These are phyloP conservation scores for Cyclura pinguis DNA, from an alignment of 2,797 vertebrate genomes.

Conservation along the genomic window DNA sequence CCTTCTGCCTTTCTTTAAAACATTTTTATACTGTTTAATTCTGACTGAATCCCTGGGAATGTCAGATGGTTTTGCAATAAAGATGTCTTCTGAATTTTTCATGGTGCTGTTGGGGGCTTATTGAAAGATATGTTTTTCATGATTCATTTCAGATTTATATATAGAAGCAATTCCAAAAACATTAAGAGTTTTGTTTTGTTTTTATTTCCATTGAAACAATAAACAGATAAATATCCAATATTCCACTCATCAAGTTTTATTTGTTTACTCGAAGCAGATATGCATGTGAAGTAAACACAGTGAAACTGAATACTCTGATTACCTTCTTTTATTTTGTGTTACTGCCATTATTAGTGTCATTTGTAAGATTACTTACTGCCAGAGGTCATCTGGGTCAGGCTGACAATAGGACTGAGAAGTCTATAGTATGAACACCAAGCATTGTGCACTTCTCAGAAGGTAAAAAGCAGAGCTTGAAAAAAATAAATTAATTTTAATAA, in stretches of 20 bases:
- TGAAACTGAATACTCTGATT: background rate
- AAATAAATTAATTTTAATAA: background rate
- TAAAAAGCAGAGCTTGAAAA: background rate
- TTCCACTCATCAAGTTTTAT: background rate
- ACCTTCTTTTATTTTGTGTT: background rate
- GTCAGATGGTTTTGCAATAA: background rate
- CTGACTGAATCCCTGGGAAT: background rate
- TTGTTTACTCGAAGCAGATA: background rate
- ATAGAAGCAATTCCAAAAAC: background rate
- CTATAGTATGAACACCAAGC: background rate
- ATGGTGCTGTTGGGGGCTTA: slow-evolving; percentile 2
- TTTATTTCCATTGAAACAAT: background rate
- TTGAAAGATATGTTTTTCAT: slow-evolving; percentile 21
- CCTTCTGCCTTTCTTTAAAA: background rate
- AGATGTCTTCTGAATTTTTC: slow-evolving; percentile 36
- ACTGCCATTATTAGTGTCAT: background rate
- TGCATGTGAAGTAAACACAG: background rate
- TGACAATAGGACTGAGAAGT: background rate
- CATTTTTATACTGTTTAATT: slow-evolving; percentile 22
- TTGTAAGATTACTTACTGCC: background rate
- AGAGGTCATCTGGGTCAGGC: background rate
- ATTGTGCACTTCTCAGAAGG: background rate
- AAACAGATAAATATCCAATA: background rate
- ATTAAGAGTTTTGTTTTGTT: background rate
- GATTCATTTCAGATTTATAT: slow-evolving; percentile 21